Percentiles rank a stretch among this genome's conserved stretches.
phyloP scores from a whole-genome alignment of 2,113 vertebrate species.

The Charadrius vociferus region DNA sequence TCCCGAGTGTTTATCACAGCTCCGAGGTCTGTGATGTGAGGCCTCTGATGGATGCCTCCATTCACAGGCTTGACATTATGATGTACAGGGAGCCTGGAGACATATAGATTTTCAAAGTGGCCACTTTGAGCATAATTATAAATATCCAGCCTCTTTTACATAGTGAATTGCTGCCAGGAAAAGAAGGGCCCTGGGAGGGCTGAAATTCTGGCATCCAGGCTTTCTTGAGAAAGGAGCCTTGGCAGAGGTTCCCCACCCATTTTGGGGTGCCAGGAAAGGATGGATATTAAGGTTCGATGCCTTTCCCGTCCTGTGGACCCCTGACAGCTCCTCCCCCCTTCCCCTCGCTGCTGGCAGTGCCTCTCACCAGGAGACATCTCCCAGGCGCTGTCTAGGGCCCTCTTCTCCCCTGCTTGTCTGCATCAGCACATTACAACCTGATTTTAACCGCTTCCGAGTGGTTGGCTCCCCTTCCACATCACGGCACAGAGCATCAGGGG shows the following conservation, averaged over 20 bases:
- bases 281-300: neutral
- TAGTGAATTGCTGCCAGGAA: constrained; percentile 63
- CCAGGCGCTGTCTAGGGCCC: constrained; percentile 1
- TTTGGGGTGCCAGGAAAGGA: neutral
- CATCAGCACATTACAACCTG: neutral
- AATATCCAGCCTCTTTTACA: constrained; percentile 71
- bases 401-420: neutral
- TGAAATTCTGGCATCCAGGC: constrained; percentile 33
- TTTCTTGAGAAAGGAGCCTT: constrained; percentile 3
- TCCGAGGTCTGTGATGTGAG: constrained; percentile 70
- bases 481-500: neutral
- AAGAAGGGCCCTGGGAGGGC: neutral
- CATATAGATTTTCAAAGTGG: constrained; percentile 81
- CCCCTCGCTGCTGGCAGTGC: neutral
- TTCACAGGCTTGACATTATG: constrained; percentile 80
- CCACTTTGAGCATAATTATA: constrained; percentile 79
- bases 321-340: neutral
- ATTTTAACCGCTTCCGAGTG: constrained; percentile 26
- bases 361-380: neutral
- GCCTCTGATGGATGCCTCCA: constrained; percentile 81
- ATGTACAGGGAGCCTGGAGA: constrained; percentile 84
- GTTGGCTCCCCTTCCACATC: constrained; percentile 1
- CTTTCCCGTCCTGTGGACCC: neutral
- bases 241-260: neutral
- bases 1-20: constrained; percentile 56